These are phyloP conservation scores for Ovis aries DNA, from an alignment of 2,113 vertebrate species.

Conservation along the genomic window ARS-UI_Ramb_v3.0 NC_056060.1:91607501-91608000, in stretches of 20 bases:
- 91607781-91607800: background rate
- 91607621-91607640: no score
- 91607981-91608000: background rate
- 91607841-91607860: background rate
- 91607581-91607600: no score
- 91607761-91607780: background rate
- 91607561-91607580: background rate
- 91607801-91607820: background rate
- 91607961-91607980: background rate
- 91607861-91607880: background rate
- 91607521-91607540: background rate
- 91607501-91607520: background rate
- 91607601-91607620: no score
- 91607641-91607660: no score
- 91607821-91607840: background rate
- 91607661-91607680: no score
- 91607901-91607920: background rate
- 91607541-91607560: background rate
- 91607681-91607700: no score
- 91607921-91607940: background rate
- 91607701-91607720: background rate
- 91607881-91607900: background rate
- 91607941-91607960: background rate
- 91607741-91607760: background rate
- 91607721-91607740: background rate